phyloP scores from a whole-genome alignment of 2,888 invertebrate genomes.

The Nasonia oneida region DNA sequence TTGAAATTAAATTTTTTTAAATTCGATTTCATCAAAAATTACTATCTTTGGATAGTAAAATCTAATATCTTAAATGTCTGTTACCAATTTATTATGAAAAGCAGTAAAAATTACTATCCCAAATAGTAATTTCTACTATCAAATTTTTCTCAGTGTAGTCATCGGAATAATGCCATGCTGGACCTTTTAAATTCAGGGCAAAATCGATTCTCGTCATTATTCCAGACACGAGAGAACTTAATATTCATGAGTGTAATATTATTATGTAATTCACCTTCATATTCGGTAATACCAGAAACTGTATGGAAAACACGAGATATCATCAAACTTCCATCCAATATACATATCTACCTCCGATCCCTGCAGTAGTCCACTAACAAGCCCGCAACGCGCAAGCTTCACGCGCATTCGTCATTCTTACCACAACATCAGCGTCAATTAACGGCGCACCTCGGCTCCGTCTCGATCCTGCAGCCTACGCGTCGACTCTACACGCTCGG shows the following conservation, averaged over 20 bases:
- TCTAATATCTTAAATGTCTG: too few relatives aligned
- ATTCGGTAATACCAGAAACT: too few relatives aligned
- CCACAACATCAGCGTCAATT: conserved; percentile 36
- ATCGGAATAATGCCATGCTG: neutral
- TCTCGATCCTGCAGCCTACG: neutral
- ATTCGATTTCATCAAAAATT: too few relatives aligned
- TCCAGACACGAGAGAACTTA: neutral
- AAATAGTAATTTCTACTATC: too few relatives aligned
- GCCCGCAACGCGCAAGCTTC: neutral
- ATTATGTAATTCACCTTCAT: neutral
- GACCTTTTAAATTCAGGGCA: neutral
- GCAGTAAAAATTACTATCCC: too few relatives aligned
- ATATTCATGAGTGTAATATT: neutral
- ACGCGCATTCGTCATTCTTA: neutral
- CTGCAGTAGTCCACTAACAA: neutral
- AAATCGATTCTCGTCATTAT: neutral
- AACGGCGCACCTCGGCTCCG: neutral
- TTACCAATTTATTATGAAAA: too few relatives aligned
- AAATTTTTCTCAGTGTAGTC: too few relatives aligned
- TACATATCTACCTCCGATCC: neutral
- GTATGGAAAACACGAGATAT: neutral
- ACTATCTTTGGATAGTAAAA: too few relatives aligned
- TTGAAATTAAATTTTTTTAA: too few relatives aligned
- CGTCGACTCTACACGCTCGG: neutral
- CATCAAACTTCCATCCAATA: neutral